Evolutionary conservation across 2,888 invertebrate genomes (phyloP), one percentile per base, ranked within the genome.

Genomic region (Drosophila falleni): DNA sequence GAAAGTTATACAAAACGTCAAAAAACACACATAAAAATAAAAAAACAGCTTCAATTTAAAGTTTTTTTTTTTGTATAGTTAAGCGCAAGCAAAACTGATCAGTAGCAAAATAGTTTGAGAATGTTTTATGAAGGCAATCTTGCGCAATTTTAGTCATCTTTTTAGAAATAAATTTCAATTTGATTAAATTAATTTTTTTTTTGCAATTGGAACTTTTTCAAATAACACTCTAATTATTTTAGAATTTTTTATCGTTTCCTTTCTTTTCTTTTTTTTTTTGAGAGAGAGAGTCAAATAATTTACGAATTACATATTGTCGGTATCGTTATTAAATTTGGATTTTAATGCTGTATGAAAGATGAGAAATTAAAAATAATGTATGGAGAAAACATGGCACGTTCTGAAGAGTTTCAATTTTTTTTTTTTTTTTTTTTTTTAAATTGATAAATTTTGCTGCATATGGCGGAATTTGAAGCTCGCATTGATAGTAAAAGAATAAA

Each of bases 321-420:
- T 47, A 23, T 37, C 26, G 58, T 47, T 37, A 16, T 29, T 9
- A 58, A 58, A 59, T 59, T 47, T 37, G 53, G 54, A 44, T 46
- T 26, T 42, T n/a, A 46, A 58, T 29, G 35, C 13, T 47, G 46
- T 58, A 59, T 80, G 83, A 70, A 29, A 33, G 35, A 67, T 77
- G 80, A 76, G 26, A 67, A 87, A 41, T 66, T 50, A 63, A 63
- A 58, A 73, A 53, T 56, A 50, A 66, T 54, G 47, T 50, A 41
- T 41, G 23, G 44, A 23, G 41, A 67, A 88, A 88, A 83, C 84
- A 88, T 84, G 84, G 89, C 84, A 84, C 87, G 78, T 71, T 80
- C 71, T 68, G 41, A 76, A 76, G 47, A 64, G 10, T 49, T 67
- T 49, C 26, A 64, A 58, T 54, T 29, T 19, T 63, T 62, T 53